Evolutionary conservation across 2,888 invertebrate species (phyloP).

Genomic region (Drepana falcataria): DNA sequence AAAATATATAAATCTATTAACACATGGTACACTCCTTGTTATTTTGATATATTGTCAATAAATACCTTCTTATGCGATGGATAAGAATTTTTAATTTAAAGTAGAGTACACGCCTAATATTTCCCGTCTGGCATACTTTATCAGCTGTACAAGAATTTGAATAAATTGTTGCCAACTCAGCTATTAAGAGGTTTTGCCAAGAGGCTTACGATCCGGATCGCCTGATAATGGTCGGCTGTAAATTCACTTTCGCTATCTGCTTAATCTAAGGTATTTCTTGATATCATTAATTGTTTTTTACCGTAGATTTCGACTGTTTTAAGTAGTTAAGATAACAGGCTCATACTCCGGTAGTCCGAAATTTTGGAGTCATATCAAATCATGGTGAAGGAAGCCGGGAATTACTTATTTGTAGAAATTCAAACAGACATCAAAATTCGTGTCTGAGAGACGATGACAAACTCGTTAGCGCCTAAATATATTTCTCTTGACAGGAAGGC

Average conservation of each 20-base stretch:
- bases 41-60: background rate
- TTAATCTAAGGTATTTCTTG: slow-evolving; percentile 39
- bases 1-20: no score
- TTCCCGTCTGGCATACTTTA: slow-evolving; percentile 31
- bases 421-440: no score
- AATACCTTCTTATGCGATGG: slow-evolving; percentile 7
- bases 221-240: slow-evolving; percentile 50
- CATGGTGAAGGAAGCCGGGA: no score
- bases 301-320: slow-evolving; percentile 2
- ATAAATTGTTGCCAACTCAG: slow-evolving; percentile 52
- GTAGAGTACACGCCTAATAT: slow-evolving; percentile 28
- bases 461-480: no score
- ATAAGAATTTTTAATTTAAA: slow-evolving; percentile 29
- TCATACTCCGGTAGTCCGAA: no score
- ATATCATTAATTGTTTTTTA: slow-evolving; percentile 35
- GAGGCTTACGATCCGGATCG: slow-evolving; percentile 51
- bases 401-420: no score
- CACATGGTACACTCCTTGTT: no score
- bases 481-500: no score
- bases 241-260: slow-evolving; percentile 49
- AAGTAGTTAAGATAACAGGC: no score
- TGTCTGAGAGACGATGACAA: no score
- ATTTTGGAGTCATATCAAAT: no score
- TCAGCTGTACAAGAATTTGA: slow-evolving; percentile 41
- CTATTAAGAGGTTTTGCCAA: slow-evolving; percentile 53